Evolutionary conservation across 2,888 invertebrate genomes (phyloP).

Genomic region (Drosophila merina): DNA sequence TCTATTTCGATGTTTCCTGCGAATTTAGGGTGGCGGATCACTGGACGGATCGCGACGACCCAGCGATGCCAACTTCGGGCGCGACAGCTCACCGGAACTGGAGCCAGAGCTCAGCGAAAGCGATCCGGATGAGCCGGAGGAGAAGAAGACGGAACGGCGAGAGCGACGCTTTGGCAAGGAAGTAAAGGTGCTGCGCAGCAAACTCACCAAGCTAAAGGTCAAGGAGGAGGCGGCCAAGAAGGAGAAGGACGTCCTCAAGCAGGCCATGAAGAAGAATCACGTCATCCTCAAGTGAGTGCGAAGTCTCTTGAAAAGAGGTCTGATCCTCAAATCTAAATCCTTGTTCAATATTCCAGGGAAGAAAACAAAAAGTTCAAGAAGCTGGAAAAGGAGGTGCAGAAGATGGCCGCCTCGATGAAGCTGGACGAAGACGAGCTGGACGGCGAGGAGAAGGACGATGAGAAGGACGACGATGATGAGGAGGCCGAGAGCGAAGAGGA

Average conservation of each 20-base stretch:
- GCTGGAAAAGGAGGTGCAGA: constrained; percentile 94
- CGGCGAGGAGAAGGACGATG: constrained; percentile 87
- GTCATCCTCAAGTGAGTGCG: constrained; percentile 87
- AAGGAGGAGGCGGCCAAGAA: constrained; percentile 90
- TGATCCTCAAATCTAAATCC: too few species aligned
- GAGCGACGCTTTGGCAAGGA: constrained; percentile 87
- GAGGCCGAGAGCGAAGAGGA: constrained; percentile 81
- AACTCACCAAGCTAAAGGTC: constrained; percentile 86
- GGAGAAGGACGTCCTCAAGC: constrained; percentile 91
- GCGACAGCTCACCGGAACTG: constrained; percentile 87
- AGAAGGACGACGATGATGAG: constrained; percentile 82
- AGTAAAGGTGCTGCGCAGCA: constrained; percentile 83
- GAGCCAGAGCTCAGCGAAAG: constrained; percentile 87
- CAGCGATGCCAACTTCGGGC: constrained; percentile 82
- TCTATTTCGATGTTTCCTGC: constrained; percentile 20
- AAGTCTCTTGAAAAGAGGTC: neutral
- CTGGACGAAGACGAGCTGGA: constrained; percentile 90
- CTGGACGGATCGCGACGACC: constrained; percentile 81
- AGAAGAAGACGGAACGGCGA: constrained; percentile 88
- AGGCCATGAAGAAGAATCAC: constrained; percentile 92
- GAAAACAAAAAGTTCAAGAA: constrained; percentile 93
- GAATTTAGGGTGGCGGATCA: constrained; percentile 74
- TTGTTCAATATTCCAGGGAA: constrained; percentile 80
- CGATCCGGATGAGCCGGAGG: constrained; percentile 88
- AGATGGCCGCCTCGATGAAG: constrained; percentile 95